Evolutionary conservation across 2,888 invertebrate species (phyloP).

Genomic region (Timandra comae): DNA sequence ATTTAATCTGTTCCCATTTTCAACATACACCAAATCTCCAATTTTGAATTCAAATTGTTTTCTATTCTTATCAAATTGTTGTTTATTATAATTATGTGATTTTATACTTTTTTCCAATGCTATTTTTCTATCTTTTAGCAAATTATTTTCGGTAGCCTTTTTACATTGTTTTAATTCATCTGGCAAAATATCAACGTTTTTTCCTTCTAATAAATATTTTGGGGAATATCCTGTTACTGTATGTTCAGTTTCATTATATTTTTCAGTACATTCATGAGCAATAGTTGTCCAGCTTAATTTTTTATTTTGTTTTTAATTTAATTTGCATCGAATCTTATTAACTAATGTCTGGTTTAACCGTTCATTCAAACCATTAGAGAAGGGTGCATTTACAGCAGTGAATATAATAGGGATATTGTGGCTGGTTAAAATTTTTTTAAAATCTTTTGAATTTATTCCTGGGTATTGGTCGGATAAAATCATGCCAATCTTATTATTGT

Average conservation of each 20-base stretch:
- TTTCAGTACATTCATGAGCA: slow-evolving; percentile 25
- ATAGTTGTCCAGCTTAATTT: slow-evolving; percentile 30
- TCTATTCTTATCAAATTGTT: slow-evolving; percentile 13
- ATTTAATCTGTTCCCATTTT: slow-evolving; percentile 17
- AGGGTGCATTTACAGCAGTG: no score
- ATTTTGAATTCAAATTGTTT: slow-evolving; percentile 13
- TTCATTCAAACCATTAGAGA: slow-evolving; percentile 22
- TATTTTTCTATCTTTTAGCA: slow-evolving; percentile 16
- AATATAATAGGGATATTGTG: slow-evolving; percentile 24
- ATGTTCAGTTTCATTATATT: slow-evolving; percentile 27
- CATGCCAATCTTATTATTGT: slow-evolving; percentile 14
- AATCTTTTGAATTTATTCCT: slow-evolving; percentile 5
- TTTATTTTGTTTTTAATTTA: slow-evolving; percentile 24
- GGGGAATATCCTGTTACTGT: slow-evolving; percentile 27
- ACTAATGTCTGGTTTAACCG: slow-evolving; percentile 24
- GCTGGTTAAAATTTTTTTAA: slow-evolving; percentile 7
- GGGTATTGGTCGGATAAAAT: slow-evolving; percentile 22
- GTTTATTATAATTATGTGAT: no score
- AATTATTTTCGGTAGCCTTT: slow-evolving; percentile 10
- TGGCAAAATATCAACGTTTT: no score
- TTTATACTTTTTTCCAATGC: slow-evolving; percentile 23
- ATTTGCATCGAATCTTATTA: slow-evolving; percentile 28
- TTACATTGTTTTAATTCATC: slow-evolving; percentile 9
- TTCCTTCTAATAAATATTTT: slow-evolving; percentile 25
- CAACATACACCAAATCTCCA: slow-evolving; percentile 21